phyloP scores from a whole-genome alignment of 64 coral and sea anemone genomes.

The Pocillopora damicornis region DNA sequence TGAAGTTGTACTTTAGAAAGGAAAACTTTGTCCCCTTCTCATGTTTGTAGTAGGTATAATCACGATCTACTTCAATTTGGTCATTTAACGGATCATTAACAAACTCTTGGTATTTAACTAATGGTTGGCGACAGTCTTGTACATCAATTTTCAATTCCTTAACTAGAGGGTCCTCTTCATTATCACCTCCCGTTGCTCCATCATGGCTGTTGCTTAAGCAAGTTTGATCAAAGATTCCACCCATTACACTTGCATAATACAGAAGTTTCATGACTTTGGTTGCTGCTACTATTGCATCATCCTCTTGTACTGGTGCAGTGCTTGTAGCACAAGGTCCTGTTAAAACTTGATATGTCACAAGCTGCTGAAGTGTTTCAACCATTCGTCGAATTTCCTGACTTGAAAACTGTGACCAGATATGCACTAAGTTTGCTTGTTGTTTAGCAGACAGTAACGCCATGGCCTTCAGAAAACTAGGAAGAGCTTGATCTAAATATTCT shows the following conservation, averaged over 20 bases:
- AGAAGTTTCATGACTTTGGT: slow-evolving; percentile 84
- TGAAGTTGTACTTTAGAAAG: slow-evolving; percentile 84
- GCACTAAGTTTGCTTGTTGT: slow-evolving; percentile 68
- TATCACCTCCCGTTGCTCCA: neutral
- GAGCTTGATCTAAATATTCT: slow-evolving; percentile 85
- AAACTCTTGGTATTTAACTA: slow-evolving; percentile 85
- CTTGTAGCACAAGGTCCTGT: slow-evolving; percentile 63
- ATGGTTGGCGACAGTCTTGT: slow-evolving; percentile 70
- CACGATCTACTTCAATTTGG: slow-evolving; percentile 88
- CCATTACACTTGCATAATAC: slow-evolving; percentile 68
- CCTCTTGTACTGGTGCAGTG: slow-evolving; percentile 70
- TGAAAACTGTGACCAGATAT: slow-evolving; percentile 65
- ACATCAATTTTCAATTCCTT: slow-evolving; percentile 62
- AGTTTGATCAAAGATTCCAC: slow-evolving; percentile 40
- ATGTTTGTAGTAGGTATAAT: slow-evolving; percentile 90
- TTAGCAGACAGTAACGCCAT: slow-evolving; percentile 66
- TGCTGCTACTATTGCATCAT: slow-evolving; percentile 70
- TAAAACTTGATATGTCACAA: slow-evolving; percentile 88
- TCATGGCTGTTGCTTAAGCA: neutral
- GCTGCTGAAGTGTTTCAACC: slow-evolving; percentile 93
- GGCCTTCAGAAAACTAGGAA: slow-evolving; percentile 89
- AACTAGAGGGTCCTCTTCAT: slow-evolving; percentile 52
- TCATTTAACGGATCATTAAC: slow-evolving; percentile 97
- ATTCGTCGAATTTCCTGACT: slow-evolving; percentile 64
- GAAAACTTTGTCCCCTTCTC: slow-evolving; percentile 73